Evolutionary conservation across 2,888 invertebrate genomes (phyloP).

Genomic region (Eupsilia transversa): DNA sequence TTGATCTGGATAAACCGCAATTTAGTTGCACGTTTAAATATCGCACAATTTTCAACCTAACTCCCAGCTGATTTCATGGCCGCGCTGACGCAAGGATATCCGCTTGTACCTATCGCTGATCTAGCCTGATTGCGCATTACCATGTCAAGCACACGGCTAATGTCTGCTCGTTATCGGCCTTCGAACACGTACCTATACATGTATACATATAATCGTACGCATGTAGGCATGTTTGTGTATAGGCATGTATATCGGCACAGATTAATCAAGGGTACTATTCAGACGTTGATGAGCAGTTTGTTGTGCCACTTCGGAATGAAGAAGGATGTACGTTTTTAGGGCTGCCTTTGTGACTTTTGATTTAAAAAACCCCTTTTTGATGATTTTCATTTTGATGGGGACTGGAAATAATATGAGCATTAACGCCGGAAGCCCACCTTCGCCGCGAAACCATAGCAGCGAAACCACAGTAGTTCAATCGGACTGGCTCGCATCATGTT

Average conservation of each 20-base stretch:
- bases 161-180: conserved; percentile 72
- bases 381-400: too few relatives aligned
- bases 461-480: too few relatives aligned
- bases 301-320: not conserved
- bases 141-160: conserved; percentile 78
- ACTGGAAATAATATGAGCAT: too few relatives aligned
- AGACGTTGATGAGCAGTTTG: conserved; percentile 10
- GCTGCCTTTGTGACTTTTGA: too few relatives aligned
- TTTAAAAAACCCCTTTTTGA: too few relatives aligned
- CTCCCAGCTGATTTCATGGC: conserved; percentile 59
- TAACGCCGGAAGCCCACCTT: too few relatives aligned
- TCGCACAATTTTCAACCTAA: not conserved
- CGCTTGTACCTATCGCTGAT: conserved; percentile 73
- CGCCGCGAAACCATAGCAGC: too few relatives aligned
- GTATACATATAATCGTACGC: conserved; percentile 5
- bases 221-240: not conserved
- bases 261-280: conserved; percentile 32
- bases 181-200: conserved; percentile 38
- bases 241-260: not conserved
- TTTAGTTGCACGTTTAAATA: not conserved
- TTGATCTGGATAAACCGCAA: not conserved
- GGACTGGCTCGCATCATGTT: too few relatives aligned
- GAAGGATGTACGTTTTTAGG: not conserved
- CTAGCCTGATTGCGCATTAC: conserved; percentile 80
- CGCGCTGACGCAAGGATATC: conserved; percentile 63